Conservation (phyloP, 2,113 vertebrate species). For the Opisthocomus hoazin region DNA sequence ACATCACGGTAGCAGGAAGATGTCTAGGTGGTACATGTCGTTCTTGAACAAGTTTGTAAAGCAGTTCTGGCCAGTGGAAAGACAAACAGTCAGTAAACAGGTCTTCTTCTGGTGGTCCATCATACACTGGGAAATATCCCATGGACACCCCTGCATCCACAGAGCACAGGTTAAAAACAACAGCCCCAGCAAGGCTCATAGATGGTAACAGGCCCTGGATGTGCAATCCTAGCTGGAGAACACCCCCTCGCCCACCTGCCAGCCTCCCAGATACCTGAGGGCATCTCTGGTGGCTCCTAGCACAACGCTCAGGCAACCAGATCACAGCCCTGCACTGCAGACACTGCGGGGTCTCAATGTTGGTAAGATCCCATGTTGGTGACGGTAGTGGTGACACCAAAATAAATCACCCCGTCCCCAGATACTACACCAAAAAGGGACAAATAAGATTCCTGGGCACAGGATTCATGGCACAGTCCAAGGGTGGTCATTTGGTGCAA, state of each 20-base stretch:
- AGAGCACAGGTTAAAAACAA: not conserved
- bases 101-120: not conserved
- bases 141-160: not conserved
- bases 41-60: not conserved
- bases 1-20: accelerated
- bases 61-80: not conserved
- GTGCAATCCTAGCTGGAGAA: not conserved
- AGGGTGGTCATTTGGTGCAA: not conserved
- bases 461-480: not conserved
- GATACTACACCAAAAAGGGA: not conserved
- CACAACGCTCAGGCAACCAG: not conserved
- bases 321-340: accelerated
- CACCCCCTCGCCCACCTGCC: not conserved
- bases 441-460: not conserved
- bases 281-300: not conserved
- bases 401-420: not conserved
- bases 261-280: not conserved
- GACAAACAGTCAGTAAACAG: not conserved
- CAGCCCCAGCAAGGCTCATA: not conserved
- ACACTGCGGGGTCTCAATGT: accelerated
- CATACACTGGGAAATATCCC: not conserved
- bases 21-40: accelerated
- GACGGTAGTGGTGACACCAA: not conserved
- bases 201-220: not conserved
- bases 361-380: not conserved